phyloP scores from a whole-genome alignment of 1,140 invertebrate genomes.

The Halesus radiatus region DNA sequence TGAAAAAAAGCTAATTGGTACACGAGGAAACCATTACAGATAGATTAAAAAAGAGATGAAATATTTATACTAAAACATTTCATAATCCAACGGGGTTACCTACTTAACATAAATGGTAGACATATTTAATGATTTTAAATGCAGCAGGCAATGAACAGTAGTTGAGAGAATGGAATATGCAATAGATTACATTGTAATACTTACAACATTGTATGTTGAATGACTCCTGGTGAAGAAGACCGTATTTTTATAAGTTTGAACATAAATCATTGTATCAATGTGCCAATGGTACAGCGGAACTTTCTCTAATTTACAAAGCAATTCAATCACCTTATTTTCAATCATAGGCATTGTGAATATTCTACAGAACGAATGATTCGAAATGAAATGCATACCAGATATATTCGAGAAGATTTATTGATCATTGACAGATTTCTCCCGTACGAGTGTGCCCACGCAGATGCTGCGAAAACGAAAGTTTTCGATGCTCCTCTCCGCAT shows the following conservation, averaged over 20 bases:
- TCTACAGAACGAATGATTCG: constrained; percentile 5
- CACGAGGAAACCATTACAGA: no score
- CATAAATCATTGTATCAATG: not conserved
- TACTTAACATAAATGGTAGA: no score
- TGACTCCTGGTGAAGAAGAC: no score
- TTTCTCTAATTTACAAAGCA: constrained; percentile 21
- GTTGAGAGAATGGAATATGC: no score
- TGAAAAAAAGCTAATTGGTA: no score
- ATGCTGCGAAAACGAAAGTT: constrained; percentile 25
- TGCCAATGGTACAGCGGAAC: not conserved
- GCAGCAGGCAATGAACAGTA: no score
- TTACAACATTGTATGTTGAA: no score
- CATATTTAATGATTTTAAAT: no score
- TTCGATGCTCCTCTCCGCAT: not conserved
- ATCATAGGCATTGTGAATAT: constrained; percentile 15
- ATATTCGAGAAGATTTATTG: constrained; percentile 31
- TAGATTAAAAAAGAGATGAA: not conserved
- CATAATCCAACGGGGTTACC: not conserved
- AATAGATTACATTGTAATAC: no score
- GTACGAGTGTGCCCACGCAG: not conserved
- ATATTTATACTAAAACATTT: not conserved
- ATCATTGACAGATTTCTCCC: constrained; percentile 34
- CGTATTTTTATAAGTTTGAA: not conserved
- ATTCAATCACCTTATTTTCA: constrained; percentile 10
- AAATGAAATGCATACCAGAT: constrained; percentile 11